A percentile compares a stretch with the other conserved stretches of the same genome.
These are phyloP conservation scores for Malurus elegans DNA, from an alignment of 2,113 vertebrate genomes.

Conservation along the genomic window DNA sequence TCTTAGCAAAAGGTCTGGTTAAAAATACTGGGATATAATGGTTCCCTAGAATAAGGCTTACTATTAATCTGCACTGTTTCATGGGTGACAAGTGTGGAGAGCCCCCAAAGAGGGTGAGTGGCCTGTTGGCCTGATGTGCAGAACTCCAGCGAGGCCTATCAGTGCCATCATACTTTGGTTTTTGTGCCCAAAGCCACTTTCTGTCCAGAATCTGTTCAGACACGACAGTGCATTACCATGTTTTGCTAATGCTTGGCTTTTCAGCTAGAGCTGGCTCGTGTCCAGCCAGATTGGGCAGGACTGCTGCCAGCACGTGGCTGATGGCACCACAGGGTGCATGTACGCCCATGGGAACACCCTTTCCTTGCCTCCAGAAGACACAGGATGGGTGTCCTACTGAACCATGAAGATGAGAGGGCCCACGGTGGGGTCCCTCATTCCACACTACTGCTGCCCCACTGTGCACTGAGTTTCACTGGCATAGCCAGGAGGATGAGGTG, in stretches of 20 bases:
- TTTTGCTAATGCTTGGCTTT: slow-evolving; percentile 11
- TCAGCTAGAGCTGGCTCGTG: not conserved
- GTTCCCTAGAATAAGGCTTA: not conserved
- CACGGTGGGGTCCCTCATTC: not conserved
- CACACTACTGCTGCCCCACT: not conserved
- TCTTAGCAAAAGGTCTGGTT: not conserved
- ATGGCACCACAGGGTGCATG: not conserved
- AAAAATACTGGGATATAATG: not conserved
- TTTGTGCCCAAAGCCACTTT: not conserved
- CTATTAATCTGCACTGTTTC: not conserved
- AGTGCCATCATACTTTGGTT: not conserved
- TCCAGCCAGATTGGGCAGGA: not conserved
- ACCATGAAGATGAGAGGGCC: not conserved
- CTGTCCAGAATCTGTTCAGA: not conserved
- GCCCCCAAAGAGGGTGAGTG: not conserved
- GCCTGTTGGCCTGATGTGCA: not conserved
- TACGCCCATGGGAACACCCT: not conserved
- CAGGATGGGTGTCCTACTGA: not conserved
- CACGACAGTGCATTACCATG: not conserved
- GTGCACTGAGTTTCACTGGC: not conserved
- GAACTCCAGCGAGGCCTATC: not conserved
- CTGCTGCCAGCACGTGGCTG: not conserved
- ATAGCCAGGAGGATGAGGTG: not conserved
- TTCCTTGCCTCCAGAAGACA: not conserved
- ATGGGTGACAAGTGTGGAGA: not conserved